Base-by-base conservation (phyloP, 2,113 vertebrate genomes). In the Rhodinocichla rosea region DNA sequence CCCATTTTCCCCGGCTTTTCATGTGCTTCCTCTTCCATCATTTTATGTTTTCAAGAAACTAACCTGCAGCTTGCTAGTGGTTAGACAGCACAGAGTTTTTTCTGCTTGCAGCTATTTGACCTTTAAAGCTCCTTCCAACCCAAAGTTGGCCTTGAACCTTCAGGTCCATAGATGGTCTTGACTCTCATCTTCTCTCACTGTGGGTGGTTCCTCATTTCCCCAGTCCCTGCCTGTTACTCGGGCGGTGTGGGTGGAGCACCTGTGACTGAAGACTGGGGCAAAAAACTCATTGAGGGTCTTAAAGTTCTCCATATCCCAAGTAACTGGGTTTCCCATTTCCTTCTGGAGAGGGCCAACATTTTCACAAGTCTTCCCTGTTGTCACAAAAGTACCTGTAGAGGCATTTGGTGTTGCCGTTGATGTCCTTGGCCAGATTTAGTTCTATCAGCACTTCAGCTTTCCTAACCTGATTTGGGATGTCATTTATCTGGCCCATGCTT, bases 201-300 rank as follows among this genome's bases (percentile, higher is more conserved):
- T 7, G 6, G 6, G 10, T 65, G 59, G 11, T 19, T 73, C 67
- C 50, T 37, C 7, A 9, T 81, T 59, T 47, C 20, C 27, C 32
- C 18, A 19, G 15, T 37, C 32, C 44, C 35, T 50, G 37, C 27
- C 44, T 33, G 35, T 1, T 0, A 1, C 21, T 42, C 0, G 0
- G 9, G 15, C 2, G 2, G 8, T 50, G 42, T 65, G 50, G 7
- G 2, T 42, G 14, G 22, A 57, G 39, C n/a, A 19, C 24, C 39
- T 68, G 30, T 32, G n/a, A 13, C 45, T 68, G 47, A 21, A 60
- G 9, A 55, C 20, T 26, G n/a, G 53, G 53, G 17, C 45, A 75
- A 15, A 75, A 68, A 47, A 22, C 9, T 32, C 6, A 11, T 5
- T 9, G 21, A 47, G 3, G 23, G 3, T 53, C 21, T 55, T 12